Base-by-base conservation (phyloP, 2,113 vertebrate species). In the Neotragus moschatus region DNA sequence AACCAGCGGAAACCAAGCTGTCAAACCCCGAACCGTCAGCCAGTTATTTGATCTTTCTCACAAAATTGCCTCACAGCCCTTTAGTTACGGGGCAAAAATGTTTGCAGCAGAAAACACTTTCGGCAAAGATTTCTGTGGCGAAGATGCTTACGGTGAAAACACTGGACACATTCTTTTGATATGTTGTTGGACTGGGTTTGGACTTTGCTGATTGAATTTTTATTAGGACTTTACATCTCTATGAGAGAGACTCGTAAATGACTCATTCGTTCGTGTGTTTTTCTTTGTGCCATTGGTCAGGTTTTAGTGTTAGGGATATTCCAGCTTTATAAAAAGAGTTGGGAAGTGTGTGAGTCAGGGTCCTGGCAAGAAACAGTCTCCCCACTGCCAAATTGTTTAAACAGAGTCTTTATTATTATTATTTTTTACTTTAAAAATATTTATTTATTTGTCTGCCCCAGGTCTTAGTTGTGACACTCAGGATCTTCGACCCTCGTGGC, bases 161-260 rank as follows among this genome's bases (percentile, higher is more conserved):
- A 55, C 21, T 82, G 80, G 33, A 26, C 12, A 9, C 80, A 19
- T 96, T 84, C 45, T 84, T 77, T 94, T 28, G 47, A 70, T 66
- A 15, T 17, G 85, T 47, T 86, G 70, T 91, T 60, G 61, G 91
- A n/a, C 87, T 86, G 70, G 92, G 51, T 39, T 66, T 88, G 79
- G 49, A 87, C 86, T 91, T 85, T 66, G 70, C 90, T 87, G 79
- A 96, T 91, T 81, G 49, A n/a, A 39, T 86, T 86, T 94, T 79
- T 79, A 85, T 85, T 91, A 84, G 94, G 90, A 39, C 61, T 93
- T 55, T 63, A 75, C 30, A 51, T 88, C 30, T 85, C 14, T 55
- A 5, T 89, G 87, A 87, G 84, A 45, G 92, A 90, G 60, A 13
- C 43, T 49, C 21, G 91, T 33, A 28, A 73, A 30, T 81, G 96